Base-by-base conservation (phyloP, 2,888 invertebrate species). In the Pammene aurita region DNA sequence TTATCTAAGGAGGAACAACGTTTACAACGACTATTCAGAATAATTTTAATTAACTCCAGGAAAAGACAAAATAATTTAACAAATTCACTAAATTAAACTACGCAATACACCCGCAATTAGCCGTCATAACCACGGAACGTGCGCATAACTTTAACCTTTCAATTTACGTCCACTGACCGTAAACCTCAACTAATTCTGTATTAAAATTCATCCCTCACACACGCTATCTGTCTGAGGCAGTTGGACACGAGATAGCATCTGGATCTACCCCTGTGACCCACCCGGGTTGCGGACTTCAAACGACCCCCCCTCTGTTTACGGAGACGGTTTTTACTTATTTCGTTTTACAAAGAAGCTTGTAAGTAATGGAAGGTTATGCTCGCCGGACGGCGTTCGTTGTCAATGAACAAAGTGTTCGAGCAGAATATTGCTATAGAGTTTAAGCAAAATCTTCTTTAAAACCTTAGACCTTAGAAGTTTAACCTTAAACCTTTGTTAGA, bases 201-300 rank as follows among this genome's bases (percentile, higher is more conserved):
- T 89, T 89, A 87, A 88, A 89, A 89, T 89, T 89, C 87, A 80
- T 77, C 83, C 78, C 85, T 84, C 86, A 85, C 85, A 83, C 83
- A 80, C 80, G 77, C 77, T 90, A 90, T 90, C 91, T 87, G 88
- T 84, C 84, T 85, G 84, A 84, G 88, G 88, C 88, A 87, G 88
- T 88, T 85, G 84, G 88, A 84, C 84, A 83, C 79, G 80, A 79
- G 90, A 91, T 90, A 88, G 74, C 76, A 90, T 90, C 90, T 81
- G 79, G 75, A 78, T 76, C 74, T 73, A 79, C 83, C 78, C 80
- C 76, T 71, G 73, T 76, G 72, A 73, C 78, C 77, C 77, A 74
- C 75, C 67, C 71, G 73, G 77, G 77, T 77, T 78, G 82, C 84
- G 73, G 77, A 87, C 85, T 83, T 88, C 88, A 88, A 88, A 89